Base-by-base conservation (phyloP, 2,113 vertebrate species). In the Rhinopomastus cyanomelas region DNA sequence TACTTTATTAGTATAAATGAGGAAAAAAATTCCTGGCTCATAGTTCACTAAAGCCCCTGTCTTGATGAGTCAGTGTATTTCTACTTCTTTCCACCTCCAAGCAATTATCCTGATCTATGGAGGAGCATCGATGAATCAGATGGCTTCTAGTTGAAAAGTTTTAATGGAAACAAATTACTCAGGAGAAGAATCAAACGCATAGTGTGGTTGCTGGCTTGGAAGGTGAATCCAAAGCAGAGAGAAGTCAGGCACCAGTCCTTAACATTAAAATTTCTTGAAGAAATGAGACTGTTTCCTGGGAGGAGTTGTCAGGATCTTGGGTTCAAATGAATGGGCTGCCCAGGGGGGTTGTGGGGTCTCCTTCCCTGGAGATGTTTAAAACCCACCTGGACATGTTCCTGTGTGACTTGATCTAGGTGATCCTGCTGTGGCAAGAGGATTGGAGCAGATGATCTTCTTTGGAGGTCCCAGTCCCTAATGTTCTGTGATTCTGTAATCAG, bases 31-130 rank as follows among this genome's bases (percentile, higher is more conserved):
- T n/a, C 77, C 83, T 95, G 93, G 90, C 92, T 91, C 51, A 81
- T 29, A 78, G 34, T 62, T 94, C 39, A 49, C 89, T 75, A 78
- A 87, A 95, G 55, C 32, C 19, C 7, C 46, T 68, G 53, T 68
- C 46, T 89, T 84, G 90, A 85, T 94, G 95, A 95, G 51, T 94
- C 94, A 96, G 81, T 79, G 39, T 76, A 79, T 88, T 90, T 91
- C 39, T 80, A 59, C 49, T 81, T 84, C 66, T 88, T 86, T 91
- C 88, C 86, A 90, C 83, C 86, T 95, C 94, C 81, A 68, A 93
- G 90, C 83, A 91, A 95, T 95, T 92, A 91, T 86, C 86, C 82
- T 95, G 69, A 91, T 90, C 81, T 91, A 79, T 84, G 71, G 73
- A 91, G 72, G 34, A 75, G 49, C 49, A 61, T 2, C 56, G 85